Evolutionary conservation across 2,888 invertebrate species (phyloP).

Genomic region (Micoletzkya japonica): DNA sequence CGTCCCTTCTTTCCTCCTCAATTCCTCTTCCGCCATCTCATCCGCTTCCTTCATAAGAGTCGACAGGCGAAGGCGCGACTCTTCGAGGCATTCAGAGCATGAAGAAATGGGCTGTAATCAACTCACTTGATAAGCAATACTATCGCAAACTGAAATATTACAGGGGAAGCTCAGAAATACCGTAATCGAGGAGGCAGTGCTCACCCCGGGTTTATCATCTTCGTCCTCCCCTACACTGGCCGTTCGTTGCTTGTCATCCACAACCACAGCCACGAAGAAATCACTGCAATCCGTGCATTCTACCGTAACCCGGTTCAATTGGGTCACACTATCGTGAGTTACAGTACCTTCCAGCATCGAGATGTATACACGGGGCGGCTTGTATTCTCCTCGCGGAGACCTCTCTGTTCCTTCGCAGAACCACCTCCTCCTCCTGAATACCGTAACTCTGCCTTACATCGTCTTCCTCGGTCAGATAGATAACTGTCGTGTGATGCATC

Average conservation of each 20-base stretch:
- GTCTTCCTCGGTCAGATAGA: too few relatives aligned
- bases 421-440: background rate
- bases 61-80: conserved; percentile 3
- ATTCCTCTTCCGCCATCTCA: background rate
- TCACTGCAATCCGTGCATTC: conserved; percentile 6
- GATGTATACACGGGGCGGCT: background rate
- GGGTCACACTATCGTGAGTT: too few relatives aligned
- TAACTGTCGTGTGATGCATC: too few relatives aligned
- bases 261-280: conserved; percentile 24
- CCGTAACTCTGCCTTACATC: too few relatives aligned
- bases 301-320: too few relatives aligned
- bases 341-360: too few relatives aligned
- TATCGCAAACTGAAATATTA: too few relatives aligned
- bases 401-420: background rate
- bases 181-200: too few relatives aligned
- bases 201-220: background rate
- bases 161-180: too few relatives aligned
- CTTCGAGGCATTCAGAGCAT: conserved; percentile 4
- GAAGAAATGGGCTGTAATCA: too few relatives aligned
- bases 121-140: too few relatives aligned
- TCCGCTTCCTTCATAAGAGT: conserved; percentile 25
- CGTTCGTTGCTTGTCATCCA: background rate
- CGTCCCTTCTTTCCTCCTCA: conserved; percentile 3
- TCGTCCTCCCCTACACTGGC: conserved; percentile 3
- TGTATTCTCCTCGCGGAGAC: background rate